phyloP scores from a whole-genome alignment of 1,140 invertebrate species.

The Steinernema khuongi region DNA sequence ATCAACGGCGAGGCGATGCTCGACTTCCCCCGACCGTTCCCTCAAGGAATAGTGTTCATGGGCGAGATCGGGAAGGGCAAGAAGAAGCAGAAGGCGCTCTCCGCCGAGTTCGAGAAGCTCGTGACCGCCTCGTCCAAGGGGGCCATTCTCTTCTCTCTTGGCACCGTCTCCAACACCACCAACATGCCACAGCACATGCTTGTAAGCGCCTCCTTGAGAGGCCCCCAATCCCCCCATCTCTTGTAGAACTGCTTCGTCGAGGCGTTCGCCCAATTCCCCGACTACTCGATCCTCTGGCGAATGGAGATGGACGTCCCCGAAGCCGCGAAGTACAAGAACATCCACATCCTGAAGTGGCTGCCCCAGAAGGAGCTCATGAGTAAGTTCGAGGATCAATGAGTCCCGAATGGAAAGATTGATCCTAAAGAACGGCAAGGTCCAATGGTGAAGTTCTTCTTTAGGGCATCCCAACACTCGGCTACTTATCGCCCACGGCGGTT shows the following conservation, averaged over 20 bases:
- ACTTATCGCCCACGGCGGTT: conserved; percentile 57
- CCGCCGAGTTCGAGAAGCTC: conserved; percentile 35
- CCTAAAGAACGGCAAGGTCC: not conserved
- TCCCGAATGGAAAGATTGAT: not conserved
- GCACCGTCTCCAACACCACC: conserved; percentile 58
- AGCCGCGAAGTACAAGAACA: conserved; percentile 39
- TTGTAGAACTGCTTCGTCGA: conserved; percentile 51
- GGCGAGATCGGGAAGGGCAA: conserved; percentile 48
- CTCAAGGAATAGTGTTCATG: conserved; percentile 50
- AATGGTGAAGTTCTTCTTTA: conserved; percentile 29
- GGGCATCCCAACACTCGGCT: conserved; percentile 51
- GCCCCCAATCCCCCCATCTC: not conserved
- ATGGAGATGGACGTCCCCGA: conserved; percentile 46
- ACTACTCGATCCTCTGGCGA: conserved; percentile 53
- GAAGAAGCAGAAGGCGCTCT: conserved; percentile 19
- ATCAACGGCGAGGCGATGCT: conserved; percentile 56
- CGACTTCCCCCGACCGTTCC: conserved; percentile 56
- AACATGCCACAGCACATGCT: conserved; percentile 55
- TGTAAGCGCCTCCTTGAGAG: not conserved
- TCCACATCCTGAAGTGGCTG: conserved; percentile 55
- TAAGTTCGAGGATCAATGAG: conserved; percentile 26
- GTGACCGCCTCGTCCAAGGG: conserved; percentile 42
- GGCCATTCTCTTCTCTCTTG: conserved; percentile 55
- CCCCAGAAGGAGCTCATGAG: conserved; percentile 58
- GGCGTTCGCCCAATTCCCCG: conserved; percentile 49